These are phyloP conservation scores for Brachionichthys hirsutus DNA, from an alignment of 2,113 vertebrate genomes.

Conservation along the genomic window DNA sequence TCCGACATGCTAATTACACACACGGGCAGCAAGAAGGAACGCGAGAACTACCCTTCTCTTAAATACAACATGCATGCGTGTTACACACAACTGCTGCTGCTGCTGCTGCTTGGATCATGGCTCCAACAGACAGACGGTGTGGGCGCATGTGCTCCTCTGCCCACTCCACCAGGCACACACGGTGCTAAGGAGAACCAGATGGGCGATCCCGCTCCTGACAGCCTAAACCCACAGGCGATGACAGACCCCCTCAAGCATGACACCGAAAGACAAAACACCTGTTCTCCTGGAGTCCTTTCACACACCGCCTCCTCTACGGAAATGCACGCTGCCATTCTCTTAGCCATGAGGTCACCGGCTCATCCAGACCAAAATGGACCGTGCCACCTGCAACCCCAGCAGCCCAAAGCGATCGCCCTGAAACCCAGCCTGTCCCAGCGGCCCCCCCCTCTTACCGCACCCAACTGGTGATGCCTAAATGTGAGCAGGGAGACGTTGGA, in stretches of 20 bases:
- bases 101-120: no score
- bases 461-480: no score
- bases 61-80: conserved; percentile 1
- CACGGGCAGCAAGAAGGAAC: conserved; percentile 29
- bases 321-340: conserved; percentile 50
- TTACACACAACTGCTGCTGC: not conserved
- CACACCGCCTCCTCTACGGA: conserved; percentile 30
- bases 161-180: conserved; percentile 13
- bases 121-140: conserved; percentile 16
- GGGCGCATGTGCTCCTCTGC: conserved; percentile 23
- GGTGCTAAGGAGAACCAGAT: conserved; percentile 63
- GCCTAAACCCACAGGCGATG: conserved; percentile 38
- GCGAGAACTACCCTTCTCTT: conserved; percentile 18
- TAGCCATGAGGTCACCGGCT: conserved; percentile 64
- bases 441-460: conserved; percentile 6
- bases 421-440: conserved; percentile 23
- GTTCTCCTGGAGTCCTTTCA: conserved; percentile 53
- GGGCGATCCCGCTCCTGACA: conserved; percentile 55
- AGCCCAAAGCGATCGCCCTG: conserved; percentile 30
- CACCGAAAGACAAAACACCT: conserved; percentile 74
- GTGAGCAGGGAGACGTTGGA: not conserved
- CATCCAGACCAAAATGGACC: conserved; percentile 42
- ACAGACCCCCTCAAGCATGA: conserved; percentile 64
- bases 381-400: conserved; percentile 46
- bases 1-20: conserved; percentile 49